phyloP scores from a whole-genome alignment of 2,888 invertebrate species.

The Caprella mutica region DNA sequence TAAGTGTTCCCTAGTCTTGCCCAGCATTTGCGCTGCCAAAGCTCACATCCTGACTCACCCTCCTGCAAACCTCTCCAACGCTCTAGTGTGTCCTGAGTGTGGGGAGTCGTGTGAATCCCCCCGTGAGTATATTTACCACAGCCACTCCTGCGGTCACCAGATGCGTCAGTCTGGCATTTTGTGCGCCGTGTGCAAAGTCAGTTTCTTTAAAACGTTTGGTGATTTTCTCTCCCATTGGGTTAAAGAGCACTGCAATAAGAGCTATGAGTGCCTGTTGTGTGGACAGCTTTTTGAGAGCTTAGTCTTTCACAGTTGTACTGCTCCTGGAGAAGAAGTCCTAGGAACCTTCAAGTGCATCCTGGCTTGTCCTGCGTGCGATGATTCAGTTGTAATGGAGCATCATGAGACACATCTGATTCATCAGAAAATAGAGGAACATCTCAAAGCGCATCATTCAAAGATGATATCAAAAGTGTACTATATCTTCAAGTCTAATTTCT shows the following conservation, averaged over 20 bases:
- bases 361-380: conserved; percentile 25
- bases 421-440: conserved; percentile 23
- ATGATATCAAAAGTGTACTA: conserved; percentile 28
- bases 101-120: conserved; percentile 28
- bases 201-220: conserved; percentile 27
- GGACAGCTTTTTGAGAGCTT: conserved; percentile 24
- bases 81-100: conserved; percentile 33
- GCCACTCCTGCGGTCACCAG: conserved; percentile 33
- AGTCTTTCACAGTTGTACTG: conserved; percentile 28
- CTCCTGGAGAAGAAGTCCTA: conserved; percentile 30
- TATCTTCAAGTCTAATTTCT: conserved; percentile 33
- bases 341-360: conserved; percentile 31
- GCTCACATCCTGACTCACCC: conserved; percentile 33
- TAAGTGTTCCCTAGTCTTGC: conserved; percentile 29
- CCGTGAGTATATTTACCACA: conserved; percentile 29
- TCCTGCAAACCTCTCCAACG: conserved; percentile 27
- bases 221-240: conserved; percentile 32
- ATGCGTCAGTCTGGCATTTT: conserved; percentile 29
- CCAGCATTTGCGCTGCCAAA: conserved; percentile 33
- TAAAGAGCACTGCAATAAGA: conserved; percentile 29
- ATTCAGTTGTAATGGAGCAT: conserved; percentile 23
- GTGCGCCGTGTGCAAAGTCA: conserved; percentile 24
- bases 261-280: conserved; percentile 32
- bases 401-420: conserved; percentile 27
- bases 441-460: conserved; percentile 23